Base-by-base conservation (phyloP, 2,113 vertebrate genomes). In the Phyllopteryx taeniolatus region DNA sequence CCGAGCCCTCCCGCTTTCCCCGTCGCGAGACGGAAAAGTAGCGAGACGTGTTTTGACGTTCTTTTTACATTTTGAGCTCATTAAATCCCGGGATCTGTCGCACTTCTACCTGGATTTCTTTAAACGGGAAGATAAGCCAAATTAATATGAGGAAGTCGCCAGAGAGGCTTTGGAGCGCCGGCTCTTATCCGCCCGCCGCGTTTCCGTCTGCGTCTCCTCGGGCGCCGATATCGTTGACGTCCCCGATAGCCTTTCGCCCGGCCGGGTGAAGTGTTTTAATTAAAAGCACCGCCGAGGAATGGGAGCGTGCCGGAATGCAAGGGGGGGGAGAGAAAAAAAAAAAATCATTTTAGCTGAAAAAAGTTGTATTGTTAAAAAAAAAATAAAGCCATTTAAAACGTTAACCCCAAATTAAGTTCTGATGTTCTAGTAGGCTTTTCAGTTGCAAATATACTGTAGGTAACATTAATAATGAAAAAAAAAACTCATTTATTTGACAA, bases 121-220 rank as follows among this genome's bases (percentile, higher is more conserved):
- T 66, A 47, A 66, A 66, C 64, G 64, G 44, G n/a, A 27, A 66
- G 64, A 66, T 66, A 66, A 66, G 64, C 64, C 64, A 47, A 66
- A 66, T 66, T 8, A 66, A 66, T 66, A 47, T 27, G 20, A 66
- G 62, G 13, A 0, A 66, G 63, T 66, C 64, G 64, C 44, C 43
- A 4, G 64, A 65, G 62, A 44, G 62, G 62, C 39, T 42, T 65
- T 44, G 62, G 39, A 22, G 61, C 35, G 62, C 62, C 62, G 39
- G 57, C 11, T 44, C 35, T 43, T 44, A 66, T 66, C 43, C 63
- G 42, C 42, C 42, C 42, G 35, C 39, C 31, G 59, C 27, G 27
- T 4, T 27, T 20, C 62, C 19, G 51, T 33, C 59, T 17, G 14
- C 59, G 4, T 19, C 35, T 61, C 15, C 31, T 61, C 31, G 59